Evolutionary conservation across 2,888 invertebrate genomes (phyloP).

Genomic region (Stenoptilia bipunctidactyla): DNA sequence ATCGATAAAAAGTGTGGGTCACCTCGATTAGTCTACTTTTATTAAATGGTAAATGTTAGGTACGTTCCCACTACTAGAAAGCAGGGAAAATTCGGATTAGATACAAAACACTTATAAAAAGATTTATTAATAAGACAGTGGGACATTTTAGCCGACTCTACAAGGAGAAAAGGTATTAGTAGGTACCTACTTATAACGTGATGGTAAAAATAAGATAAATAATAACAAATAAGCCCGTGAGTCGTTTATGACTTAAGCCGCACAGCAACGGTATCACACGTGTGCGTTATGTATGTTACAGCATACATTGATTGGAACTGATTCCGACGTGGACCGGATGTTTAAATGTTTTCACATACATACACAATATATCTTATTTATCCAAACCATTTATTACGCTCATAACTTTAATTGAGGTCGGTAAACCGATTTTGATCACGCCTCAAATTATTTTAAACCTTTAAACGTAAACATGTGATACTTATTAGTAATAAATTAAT

Average conservation of each 20-base stretch:
- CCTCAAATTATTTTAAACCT: conserved; percentile 8
- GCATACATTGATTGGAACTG: conserved; percentile 5
- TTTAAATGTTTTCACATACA: conserved; percentile 16
- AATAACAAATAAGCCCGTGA: neutral
- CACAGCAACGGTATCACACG: conserved; percentile 32
- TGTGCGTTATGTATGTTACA: conserved; percentile 1
- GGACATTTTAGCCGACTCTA: no score
- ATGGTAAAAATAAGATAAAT: no score
- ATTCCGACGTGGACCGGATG: conserved; percentile 31
- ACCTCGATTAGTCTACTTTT: no score
- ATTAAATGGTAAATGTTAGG: no score
- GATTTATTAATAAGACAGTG: no score
- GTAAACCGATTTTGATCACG: conserved; percentile 12
- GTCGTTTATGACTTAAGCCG: conserved; percentile 21
- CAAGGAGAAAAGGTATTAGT: no score
- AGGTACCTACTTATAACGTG: no score
- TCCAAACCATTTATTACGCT: conserved; percentile 10
- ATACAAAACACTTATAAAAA: no score
- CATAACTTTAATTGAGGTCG: conserved; percentile 10
- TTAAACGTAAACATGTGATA: conserved; percentile 11
- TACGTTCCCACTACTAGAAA: no score
- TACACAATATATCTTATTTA: conserved; percentile 5
- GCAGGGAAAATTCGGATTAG: no score
- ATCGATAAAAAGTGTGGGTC: no score
- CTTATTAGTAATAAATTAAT: conserved; percentile 3